Evolutionary conservation across 2,888 invertebrate species (phyloP), one percentile per base, ranked within the genome.

Genomic region (Polydrusus pterygomalis): DNA sequence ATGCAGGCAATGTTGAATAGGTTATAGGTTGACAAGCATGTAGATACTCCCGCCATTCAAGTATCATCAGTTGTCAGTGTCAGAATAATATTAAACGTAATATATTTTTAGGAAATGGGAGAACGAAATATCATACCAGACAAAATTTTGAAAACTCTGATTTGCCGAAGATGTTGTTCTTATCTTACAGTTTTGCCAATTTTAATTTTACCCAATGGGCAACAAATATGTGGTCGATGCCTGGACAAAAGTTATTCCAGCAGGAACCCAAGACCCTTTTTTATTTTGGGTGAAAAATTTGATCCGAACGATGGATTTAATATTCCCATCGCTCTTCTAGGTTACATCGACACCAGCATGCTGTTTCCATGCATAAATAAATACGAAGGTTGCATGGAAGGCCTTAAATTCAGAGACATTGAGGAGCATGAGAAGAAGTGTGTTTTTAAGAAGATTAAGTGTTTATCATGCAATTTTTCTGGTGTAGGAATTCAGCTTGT

Each of bases 171-270:
- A 18, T 75, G 75, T 47, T 67, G n/a, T 54, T 56, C 60, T 6
- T 75, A 75, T 34, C 54, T 75, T n/a, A 71, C 75, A 15, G 49
- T 75, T 7, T 45, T 67, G 25, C 75, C 75, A 7, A 62, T 75
- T 17, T n/a, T 20, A 15, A n/a, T 75, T 9, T 15, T 43, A 10
- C 34, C 62, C 9, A 45, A 65, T 11, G 75, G 75, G 15, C n/a
- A 40, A 11, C 49, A 75, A n/a, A 7, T 60, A 30, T 75, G 75
- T 56, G 75, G 75, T 20, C 18, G 75, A 51, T 75, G 75, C 18
- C 38, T 70, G 5, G 15, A 49, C 13, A 10, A 47, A 15, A 51
- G 18, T 6, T 47, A 63, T 8, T 18, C 40, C 8, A 62, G 34
- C 34, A 54, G 6, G 9, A 62, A 47, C 30, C 15, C 49, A 0